A percentile compares a stretch with the other conserved stretches of the same genome.
These are phyloP conservation scores for Cheilosia scutellata DNA, from an alignment of 2,888 invertebrate species.

Conservation along the genomic window DNA sequence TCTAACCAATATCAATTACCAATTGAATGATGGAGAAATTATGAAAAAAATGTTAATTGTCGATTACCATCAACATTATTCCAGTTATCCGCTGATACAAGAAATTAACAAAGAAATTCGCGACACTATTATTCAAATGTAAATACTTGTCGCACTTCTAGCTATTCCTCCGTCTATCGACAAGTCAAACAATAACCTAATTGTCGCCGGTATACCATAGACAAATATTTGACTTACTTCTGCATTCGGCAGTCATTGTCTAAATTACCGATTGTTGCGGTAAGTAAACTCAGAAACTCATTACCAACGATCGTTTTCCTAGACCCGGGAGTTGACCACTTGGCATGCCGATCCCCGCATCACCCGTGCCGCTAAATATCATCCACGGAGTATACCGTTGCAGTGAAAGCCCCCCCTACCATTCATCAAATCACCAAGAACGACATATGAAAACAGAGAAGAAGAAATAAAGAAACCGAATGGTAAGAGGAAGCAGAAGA, in stretches of 20 bases:
- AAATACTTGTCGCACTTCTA: slow-evolving; percentile 31
- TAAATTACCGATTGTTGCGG: slow-evolving; percentile 34
- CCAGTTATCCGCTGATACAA: not conserved
- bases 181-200: slow-evolving; percentile 25
- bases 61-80: not conserved
- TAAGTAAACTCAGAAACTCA: slow-evolving; percentile 45
- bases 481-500: slow-evolving; percentile 13
- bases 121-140: slow-evolving; percentile 27
- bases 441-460: not conserved
- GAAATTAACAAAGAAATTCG: slow-evolving; percentile 18
- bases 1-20: not conserved
- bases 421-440: slow-evolving; percentile 3
- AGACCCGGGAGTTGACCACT: slow-evolving; percentile 32
- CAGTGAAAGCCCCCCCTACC: slow-evolving; percentile 53
- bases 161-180: slow-evolving; percentile 6
- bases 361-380: not conserved
- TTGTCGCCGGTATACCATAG: slow-evolving; percentile 34
- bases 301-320: slow-evolving; percentile 45
- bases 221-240: slow-evolving; percentile 74
- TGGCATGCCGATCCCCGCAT: not conserved
- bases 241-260: slow-evolving; percentile 62
- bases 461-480: slow-evolving; percentile 26
- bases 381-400: slow-evolving; percentile 44
- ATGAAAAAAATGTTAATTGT: not conserved
- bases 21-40: not conserved